A percentile compares a stretch with the other conserved stretches of the same genome.
Evolutionary conservation across 2,113 vertebrate genomes (phyloP).

Genomic region (Eleginops maclovinus): DNA sequence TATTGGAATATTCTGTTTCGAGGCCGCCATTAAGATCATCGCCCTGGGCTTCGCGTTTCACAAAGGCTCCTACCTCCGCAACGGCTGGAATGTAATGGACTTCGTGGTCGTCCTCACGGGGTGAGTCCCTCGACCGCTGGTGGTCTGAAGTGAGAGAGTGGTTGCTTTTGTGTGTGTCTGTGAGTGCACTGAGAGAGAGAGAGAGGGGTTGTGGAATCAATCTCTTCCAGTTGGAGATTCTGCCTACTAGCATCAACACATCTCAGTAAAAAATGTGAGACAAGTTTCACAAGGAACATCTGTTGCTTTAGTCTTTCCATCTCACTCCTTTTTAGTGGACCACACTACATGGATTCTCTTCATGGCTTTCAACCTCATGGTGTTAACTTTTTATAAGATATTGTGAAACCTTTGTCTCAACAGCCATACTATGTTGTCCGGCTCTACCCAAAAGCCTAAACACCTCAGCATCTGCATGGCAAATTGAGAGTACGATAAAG

Average conservation of each 20-base stretch:
- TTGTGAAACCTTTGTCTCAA: not conserved
- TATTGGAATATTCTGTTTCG: constrained; percentile 99
- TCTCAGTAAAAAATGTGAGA: not conserved
- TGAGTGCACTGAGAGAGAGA: constrained; percentile 27
- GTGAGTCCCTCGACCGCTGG: constrained; percentile 86
- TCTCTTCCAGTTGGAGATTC: constrained; percentile 18
- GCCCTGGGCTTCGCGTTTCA: constrained; percentile 97
- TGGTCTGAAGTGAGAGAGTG: constrained; percentile 81
- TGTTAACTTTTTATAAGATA: too few species aligned
- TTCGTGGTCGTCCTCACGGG: constrained; percentile 98
- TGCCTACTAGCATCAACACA: constrained; percentile 26
- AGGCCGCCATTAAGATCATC: constrained; percentile 99
- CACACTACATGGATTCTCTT: not conserved
- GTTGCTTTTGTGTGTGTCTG: constrained; percentile 57
- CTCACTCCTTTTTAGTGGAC: constrained; percentile 5
- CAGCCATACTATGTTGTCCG: not conserved
- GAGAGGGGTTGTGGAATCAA: constrained; percentile 18
- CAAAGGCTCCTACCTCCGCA: constrained; percentile 97
- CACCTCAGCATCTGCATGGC: not conserved
- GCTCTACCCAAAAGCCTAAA: not conserved
- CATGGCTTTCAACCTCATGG: not conserved
- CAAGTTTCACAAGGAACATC: not conserved
- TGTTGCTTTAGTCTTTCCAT: constrained; percentile 16
- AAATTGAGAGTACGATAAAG: not conserved
- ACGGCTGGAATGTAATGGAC: constrained; percentile 99